These are phyloP conservation scores for Cephonodes hylas DNA, from an alignment of 2,888 invertebrate species.

Conservation along the genomic window DNA sequence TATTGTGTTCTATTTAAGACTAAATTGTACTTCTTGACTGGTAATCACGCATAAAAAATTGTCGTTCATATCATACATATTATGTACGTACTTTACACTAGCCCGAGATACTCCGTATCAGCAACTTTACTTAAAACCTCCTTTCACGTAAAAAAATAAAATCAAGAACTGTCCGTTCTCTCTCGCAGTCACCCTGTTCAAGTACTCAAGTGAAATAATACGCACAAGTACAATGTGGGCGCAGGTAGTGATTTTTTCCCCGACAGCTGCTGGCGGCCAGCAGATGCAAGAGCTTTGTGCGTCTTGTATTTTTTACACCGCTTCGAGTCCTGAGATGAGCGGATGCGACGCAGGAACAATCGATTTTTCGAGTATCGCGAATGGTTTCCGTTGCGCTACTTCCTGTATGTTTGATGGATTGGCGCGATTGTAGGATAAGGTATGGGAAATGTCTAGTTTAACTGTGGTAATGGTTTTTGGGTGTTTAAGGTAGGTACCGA, in stretches of 20 bases:
- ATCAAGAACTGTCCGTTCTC: background rate
- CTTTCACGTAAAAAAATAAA: background rate
- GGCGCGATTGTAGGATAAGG: constrained; percentile 19
- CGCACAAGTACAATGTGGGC: constrained; percentile 48
- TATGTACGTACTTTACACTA: too few relatives aligned
- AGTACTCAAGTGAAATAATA: constrained; percentile 55
- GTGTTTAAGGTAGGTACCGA: too few relatives aligned
- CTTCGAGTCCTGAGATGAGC: constrained; percentile 36
- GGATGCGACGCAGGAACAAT: constrained; percentile 47
- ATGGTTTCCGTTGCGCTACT: constrained; percentile 49
- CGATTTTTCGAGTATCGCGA: constrained; percentile 58
- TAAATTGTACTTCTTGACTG: too few relatives aligned
- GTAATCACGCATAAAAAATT: too few relatives aligned
- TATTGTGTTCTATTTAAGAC: too few relatives aligned
- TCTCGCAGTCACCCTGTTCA: constrained; percentile 18
- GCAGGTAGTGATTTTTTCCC: constrained; percentile 70
- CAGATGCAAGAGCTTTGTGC: constrained; percentile 64
- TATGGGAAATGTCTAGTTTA: too few relatives aligned
- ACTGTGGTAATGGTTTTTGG: too few relatives aligned
- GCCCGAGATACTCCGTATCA: too few relatives aligned
- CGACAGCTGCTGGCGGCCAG: constrained; percentile 63
- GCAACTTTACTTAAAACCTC: background rate
- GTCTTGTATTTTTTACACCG: constrained; percentile 44
- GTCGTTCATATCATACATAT: too few relatives aligned
- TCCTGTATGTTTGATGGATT: constrained; percentile 34